These are phyloP conservation scores for Platichthys flesus DNA, from an alignment of 2,113 vertebrate genomes.

Conservation along the genomic window DNA sequence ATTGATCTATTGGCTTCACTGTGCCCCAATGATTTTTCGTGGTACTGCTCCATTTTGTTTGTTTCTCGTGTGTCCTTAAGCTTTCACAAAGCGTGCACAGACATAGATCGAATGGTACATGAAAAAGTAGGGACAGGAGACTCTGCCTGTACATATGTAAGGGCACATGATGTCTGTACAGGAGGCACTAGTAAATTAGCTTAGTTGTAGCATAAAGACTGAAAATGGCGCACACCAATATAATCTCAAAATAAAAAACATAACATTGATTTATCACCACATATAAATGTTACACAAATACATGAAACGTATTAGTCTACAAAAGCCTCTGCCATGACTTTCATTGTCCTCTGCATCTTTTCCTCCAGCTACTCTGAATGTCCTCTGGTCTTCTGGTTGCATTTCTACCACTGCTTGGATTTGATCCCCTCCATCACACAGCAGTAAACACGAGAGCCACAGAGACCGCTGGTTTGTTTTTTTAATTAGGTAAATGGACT, in stretches of 20 bases:
- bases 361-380: slow-evolving; percentile 17
- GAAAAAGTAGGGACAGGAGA: too few species aligned
- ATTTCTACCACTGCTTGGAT: slow-evolving; percentile 46
- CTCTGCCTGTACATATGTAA: too few species aligned
- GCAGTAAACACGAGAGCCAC: slow-evolving; percentile 63
- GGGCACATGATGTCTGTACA: too few species aligned
- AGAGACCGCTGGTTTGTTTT: slow-evolving; percentile 54
- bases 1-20: too few species aligned
- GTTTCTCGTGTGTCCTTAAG: too few species aligned
- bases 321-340: background rate
- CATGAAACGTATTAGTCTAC: background rate
- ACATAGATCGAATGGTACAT: too few species aligned
- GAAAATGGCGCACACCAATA: background rate
- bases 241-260: background rate
- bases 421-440: slow-evolving; percentile 55
- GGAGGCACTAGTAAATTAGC: too few species aligned
- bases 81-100: too few species aligned
- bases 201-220: too few species aligned
- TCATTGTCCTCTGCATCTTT: slow-evolving; percentile 42
- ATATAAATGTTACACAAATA: background rate
- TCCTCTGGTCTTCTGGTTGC: slow-evolving; percentile 45
- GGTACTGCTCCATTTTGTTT: too few species aligned
- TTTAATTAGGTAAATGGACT: slow-evolving; percentile 77
- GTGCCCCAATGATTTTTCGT: too few species aligned
- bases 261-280: background rate